These are phyloP conservation scores for Belonocnema kinseyi DNA, from an alignment of 1,140 invertebrate genomes.

Conservation along the genomic window DNA sequence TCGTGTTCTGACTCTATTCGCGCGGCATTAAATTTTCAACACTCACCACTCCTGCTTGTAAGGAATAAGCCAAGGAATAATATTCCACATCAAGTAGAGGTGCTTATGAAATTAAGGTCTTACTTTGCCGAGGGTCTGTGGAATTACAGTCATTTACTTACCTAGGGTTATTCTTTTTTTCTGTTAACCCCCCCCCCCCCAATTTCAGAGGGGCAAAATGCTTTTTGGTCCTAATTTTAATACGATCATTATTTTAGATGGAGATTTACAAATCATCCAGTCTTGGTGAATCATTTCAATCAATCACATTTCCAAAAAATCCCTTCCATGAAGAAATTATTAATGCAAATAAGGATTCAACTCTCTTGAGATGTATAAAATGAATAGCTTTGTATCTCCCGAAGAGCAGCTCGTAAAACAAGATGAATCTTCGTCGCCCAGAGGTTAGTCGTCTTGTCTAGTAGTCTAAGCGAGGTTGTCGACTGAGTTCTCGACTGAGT, in stretches of 20 bases:
- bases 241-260: no score
- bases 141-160: neutral
- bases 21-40: constrained; percentile 21
- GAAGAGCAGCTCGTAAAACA: constrained; percentile 11
- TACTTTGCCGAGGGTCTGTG: neutral
- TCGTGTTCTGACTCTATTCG: neutral
- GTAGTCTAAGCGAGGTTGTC: constrained; percentile 9
- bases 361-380: neutral
- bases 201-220: no score
- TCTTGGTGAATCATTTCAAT: neutral
- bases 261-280: no score
- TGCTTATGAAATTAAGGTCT: neutral
- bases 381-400: neutral
- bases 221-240: no score
- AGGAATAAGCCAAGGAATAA: neutral
- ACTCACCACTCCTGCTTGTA: neutral
- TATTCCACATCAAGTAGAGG: neutral
- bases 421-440: constrained; percentile 15
- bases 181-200: no score
- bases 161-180: no score
- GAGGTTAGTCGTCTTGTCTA: constrained; percentile 15
- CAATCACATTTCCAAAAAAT: neutral
- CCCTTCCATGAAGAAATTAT: constrained; percentile 13
- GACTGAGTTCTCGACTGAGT: no score
- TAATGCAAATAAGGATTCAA: constrained; percentile 1